These are phyloP conservation scores for Hestina assimilis DNA, from an alignment of 1,140 invertebrate species.

Conservation along the genomic window DNA sequence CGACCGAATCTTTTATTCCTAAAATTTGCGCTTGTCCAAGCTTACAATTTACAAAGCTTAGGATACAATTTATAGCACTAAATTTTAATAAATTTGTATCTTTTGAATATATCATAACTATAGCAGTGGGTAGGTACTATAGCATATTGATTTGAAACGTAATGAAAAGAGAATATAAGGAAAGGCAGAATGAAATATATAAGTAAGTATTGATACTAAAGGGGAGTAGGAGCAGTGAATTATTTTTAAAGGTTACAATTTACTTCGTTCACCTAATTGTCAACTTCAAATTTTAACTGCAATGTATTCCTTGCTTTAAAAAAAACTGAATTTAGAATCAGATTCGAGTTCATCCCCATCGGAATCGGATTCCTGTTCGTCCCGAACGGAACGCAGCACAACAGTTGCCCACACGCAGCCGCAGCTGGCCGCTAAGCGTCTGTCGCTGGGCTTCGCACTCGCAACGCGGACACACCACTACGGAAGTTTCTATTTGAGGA, in stretches of 20 bases:
- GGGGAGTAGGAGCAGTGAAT: neutral
- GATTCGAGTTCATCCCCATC: constrained; percentile 66
- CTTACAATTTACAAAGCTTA: too few species aligned
- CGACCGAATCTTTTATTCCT: neutral
- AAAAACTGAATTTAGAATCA: constrained; percentile 45
- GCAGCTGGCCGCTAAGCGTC: constrained; percentile 58
- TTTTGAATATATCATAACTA: neutral
- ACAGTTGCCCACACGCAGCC: constrained; percentile 64
- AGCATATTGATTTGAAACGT: too few species aligned
- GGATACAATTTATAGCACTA: neutral
- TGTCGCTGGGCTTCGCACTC: constrained; percentile 72
- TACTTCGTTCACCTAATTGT: too few species aligned
- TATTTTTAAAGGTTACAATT: neutral
- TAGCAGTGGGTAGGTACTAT: too few species aligned
- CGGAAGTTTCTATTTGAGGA: constrained; percentile 94
- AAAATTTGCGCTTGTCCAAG: neutral
- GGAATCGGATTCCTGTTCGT: constrained; percentile 74
- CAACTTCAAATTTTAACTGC: too few species aligned
- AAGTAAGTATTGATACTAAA: too few species aligned
- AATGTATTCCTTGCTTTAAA: too few species aligned
- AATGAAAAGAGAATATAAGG: too few species aligned
- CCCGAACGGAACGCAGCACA: constrained; percentile 80
- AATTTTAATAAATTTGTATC: too few species aligned
- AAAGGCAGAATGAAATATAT: too few species aligned
- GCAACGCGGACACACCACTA: constrained; percentile 85